Evolutionary conservation across 2,797 vertebrate genomes (phyloP), one percentile per base, ranked within the genome.

Genomic region (Rhynchotus rufescens): DNA sequence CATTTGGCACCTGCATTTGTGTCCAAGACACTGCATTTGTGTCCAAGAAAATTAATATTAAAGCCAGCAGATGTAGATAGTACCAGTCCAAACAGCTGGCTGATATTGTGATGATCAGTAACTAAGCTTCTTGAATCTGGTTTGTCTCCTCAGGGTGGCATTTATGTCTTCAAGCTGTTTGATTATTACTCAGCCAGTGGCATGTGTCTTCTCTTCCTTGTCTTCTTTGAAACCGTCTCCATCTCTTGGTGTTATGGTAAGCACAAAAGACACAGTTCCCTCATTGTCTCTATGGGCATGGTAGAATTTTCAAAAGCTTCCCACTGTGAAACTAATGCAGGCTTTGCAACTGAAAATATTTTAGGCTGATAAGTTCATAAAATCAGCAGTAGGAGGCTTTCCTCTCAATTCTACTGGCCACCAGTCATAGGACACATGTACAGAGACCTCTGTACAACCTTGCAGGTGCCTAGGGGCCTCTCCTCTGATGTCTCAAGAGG

Each of bases 101-200:
- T 90, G 52, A 47, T 93, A 16, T 3, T 78, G 12, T 73, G 23
- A 26, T 73, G 38, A 79, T 73, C 51, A 47, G 13, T 28, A 89
- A 69, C 30, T 78, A 65, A 92, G 28, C 10, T 60, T 42, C 30
- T 84, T 80, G 25, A 67, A 34, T 17, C 28, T 66, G 47, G 8
- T 90, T 73, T 95, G 22, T 96, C 54, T 88, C 93, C 84, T 60
- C 96, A 99, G 98, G 98, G 98, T 25, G 99, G 98, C 34, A 97
- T 99, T 90, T 99, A 99, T 71, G 98, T 99, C 74, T 99, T 99
- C 97, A 99, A 99, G 97, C 95, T 99, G 75, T 99, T 99, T 96
- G 99, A 99, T 96, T 99, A 99, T 96, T 99, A 99, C 96, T 99
- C 99, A 3, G 99, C 99, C 95, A 99, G 99, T 78, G 99, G 99